Evolutionary conservation across 2,797 vertebrate genomes (phyloP).

Genomic region (Urosaurus nigricauda): DNA sequence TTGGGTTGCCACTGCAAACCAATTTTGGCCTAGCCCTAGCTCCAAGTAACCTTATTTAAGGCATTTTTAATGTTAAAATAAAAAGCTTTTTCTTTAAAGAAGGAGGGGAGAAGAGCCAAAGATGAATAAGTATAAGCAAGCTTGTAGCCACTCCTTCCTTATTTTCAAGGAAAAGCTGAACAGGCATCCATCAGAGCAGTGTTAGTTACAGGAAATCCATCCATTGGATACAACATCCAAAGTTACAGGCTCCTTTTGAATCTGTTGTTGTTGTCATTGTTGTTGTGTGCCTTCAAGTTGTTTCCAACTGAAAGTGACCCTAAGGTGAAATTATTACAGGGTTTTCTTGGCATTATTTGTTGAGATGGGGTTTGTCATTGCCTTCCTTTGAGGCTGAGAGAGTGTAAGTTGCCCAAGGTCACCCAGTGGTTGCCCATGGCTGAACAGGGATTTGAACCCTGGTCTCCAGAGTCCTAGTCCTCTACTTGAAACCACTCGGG

Average conservation of each 20-base stretch:
- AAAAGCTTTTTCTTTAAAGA: constrained; percentile 36
- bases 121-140: neutral
- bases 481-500: too few relatives aligned
- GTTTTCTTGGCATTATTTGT: too few relatives aligned
- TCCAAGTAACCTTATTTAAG: constrained; percentile 36
- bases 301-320: too few relatives aligned
- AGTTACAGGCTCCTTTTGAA: neutral
- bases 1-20: constrained; percentile 11
- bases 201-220: neutral
- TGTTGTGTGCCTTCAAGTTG: neutral
- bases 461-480: neutral
- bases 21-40: constrained; percentile 47
- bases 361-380: too few relatives aligned
- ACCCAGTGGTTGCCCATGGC: too few relatives aligned
- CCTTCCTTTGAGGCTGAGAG: too few relatives aligned
- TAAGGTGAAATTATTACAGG: too few relatives aligned
- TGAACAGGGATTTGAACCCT: too few relatives aligned
- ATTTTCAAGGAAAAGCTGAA: constrained; percentile 1
- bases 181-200: neutral
- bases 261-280: neutral
- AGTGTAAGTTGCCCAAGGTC: too few relatives aligned
- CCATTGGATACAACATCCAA: constrained; percentile 37
- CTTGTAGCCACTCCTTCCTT: neutral
- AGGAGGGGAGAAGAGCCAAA: constrained; percentile 36
- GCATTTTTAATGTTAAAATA: constrained; percentile 2